phyloP scores from a whole-genome alignment of 2,797 vertebrate genomes.

The Peromyscus aztecus region DNA sequence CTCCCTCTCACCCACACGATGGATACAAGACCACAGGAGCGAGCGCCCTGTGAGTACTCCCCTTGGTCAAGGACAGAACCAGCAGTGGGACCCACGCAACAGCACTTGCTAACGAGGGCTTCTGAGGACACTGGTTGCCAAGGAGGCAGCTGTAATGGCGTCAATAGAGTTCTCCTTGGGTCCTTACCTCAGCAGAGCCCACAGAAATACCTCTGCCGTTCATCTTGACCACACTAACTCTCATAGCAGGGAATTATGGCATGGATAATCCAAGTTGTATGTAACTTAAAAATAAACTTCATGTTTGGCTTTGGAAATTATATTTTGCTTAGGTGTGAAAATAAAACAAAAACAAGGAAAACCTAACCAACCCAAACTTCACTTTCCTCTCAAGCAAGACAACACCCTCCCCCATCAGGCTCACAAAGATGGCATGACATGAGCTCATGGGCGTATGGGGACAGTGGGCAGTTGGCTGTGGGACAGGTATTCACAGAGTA shows the following conservation, averaged over 20 bases:
- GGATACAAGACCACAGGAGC: fast-evolving
- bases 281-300: constrained; percentile 64
- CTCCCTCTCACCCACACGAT: neutral
- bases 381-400: neutral
- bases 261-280: constrained; percentile 71
- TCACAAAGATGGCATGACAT: neutral
- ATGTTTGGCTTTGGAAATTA: constrained; percentile 82
- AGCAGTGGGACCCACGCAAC: neutral
- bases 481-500: neutral
- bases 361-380: neutral
- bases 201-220: neutral
- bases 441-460: neutral
- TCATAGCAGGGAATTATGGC: constrained; percentile 80
- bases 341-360: neutral
- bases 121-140: neutral
- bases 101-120: neutral
- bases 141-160: neutral
- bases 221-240: neutral
- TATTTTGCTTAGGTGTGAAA: constrained; percentile 43
- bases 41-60: neutral
- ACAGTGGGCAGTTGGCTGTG: neutral
- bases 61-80: neutral
- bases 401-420: neutral
- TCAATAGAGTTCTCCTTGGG: neutral
- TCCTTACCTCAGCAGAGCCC: neutral